These are phyloP conservation scores for Tineola bisselliella DNA, from an alignment of 2,888 invertebrate genomes.

Conservation along the genomic window DNA sequence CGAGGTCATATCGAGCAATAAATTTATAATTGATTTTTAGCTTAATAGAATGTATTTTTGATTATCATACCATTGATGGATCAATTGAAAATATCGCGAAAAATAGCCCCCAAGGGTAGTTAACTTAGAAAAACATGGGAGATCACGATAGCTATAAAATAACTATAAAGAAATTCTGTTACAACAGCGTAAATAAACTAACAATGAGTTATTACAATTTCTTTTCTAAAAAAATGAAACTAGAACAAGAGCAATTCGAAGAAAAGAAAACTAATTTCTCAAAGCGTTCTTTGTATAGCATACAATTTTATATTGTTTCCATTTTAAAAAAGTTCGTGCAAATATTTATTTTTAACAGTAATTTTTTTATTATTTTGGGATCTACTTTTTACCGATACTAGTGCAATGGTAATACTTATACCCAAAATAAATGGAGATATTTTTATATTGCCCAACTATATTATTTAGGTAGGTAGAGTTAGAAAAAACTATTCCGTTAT, in stretches of 20 bases:
- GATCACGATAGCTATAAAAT: neutral
- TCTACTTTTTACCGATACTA: conserved; percentile 58
- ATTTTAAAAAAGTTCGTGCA: conserved; percentile 6
- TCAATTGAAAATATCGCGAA: no score
- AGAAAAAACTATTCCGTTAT: conserved; percentile 6
- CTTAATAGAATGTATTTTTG: no score
- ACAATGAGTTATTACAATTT: neutral
- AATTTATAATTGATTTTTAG: no score
- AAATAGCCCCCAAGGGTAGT: no score
- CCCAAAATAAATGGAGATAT: conserved; percentile 47
- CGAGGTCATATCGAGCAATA: no score
- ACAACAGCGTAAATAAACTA: neutral
- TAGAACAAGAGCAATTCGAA: neutral
- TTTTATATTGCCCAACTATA: conserved; percentile 32
- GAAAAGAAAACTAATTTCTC: conserved; percentile 5
- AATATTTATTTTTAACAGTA: conserved; percentile 25
- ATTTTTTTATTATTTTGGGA: conserved; percentile 29
- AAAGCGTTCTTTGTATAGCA: neutral
- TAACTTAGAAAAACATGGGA: no score
- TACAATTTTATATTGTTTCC: neutral
- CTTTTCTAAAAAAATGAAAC: neutral
- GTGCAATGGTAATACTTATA: conserved; percentile 25
- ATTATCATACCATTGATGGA: no score
- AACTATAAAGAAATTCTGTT: neutral
- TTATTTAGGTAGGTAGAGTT: neutral